Conservation (phyloP, 2,888 invertebrate species). For the Agriotes lineatus region DNA sequence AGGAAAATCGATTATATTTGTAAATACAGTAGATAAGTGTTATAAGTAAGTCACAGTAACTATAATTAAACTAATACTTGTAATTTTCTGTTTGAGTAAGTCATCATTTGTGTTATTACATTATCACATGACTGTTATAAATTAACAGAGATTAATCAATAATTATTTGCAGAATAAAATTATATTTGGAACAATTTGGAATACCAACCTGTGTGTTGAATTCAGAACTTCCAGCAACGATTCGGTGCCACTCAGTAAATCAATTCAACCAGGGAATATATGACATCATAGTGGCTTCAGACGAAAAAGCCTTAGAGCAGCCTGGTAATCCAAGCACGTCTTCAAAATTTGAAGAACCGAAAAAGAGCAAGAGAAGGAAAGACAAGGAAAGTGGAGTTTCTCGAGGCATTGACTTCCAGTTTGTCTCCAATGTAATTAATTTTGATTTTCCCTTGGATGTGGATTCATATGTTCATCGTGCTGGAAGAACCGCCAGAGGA, state of each 20-base stretch:
- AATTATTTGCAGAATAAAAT: constrained; percentile 77
- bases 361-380: constrained; percentile 72
- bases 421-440: constrained; percentile 97
- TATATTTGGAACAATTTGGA: constrained; percentile 97
- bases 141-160: not conserved
- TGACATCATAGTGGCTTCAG: constrained; percentile 96
- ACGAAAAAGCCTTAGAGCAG: constrained; percentile 88
- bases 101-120: too few species aligned
- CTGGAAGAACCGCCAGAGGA: constrained; percentile 91
- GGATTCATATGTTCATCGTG: constrained; percentile 94
- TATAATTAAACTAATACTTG: too few species aligned
- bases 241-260: constrained; percentile 92
- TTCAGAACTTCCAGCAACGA: constrained; percentile 94
- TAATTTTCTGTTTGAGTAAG: too few species aligned
- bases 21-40: constrained; percentile 95
- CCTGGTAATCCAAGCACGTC: constrained; percentile 68
- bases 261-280: constrained; percentile 96
- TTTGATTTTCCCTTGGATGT: constrained; percentile 96
- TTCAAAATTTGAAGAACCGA: constrained; percentile 57
- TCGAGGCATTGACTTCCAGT: constrained; percentile 98
- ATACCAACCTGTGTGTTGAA: constrained; percentile 94
- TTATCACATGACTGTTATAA: not conserved
- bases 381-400: constrained; percentile 97
- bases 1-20: constrained; percentile 97
- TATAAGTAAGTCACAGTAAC: constrained; percentile 96